These are phyloP conservation scores for Lutraria lutraria DNA, from an alignment of 2,888 invertebrate genomes.

Conservation along the genomic window DNA sequence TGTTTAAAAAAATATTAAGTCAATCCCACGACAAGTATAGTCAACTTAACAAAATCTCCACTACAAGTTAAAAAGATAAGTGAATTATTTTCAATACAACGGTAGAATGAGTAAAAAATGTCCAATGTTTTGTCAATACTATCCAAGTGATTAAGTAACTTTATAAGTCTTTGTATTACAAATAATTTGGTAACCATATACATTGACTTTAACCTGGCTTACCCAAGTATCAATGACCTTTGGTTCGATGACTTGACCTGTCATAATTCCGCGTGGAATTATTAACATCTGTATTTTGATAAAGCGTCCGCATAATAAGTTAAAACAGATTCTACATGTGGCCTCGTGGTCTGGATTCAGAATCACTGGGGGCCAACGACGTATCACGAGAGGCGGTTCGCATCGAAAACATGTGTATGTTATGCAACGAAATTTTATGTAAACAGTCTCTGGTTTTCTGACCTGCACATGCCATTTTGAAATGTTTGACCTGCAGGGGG, in stretches of 20 bases:
- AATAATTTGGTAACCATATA: constrained; percentile 47
- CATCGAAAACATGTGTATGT: no score
- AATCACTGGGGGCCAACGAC: no score
- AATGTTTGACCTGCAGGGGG: no score
- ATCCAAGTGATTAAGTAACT: neutral
- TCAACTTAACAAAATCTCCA: neutral
- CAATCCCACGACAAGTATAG: neutral
- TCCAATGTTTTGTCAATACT: neutral
- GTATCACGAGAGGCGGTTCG: no score
- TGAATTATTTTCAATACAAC: neutral
- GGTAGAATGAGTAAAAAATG: neutral
- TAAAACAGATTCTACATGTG: no score
- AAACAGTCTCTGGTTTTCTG: no score
- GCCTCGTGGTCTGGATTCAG: no score
- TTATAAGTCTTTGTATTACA: constrained; percentile 1
- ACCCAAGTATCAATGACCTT: neutral
- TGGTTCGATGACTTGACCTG: neutral
- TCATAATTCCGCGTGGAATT: neutral
- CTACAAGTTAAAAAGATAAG: neutral
- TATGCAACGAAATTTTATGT: no score
- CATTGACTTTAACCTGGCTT: constrained; percentile 29
- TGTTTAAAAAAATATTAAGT: no score
- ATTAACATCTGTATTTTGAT: no score
- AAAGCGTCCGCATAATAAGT: no score
- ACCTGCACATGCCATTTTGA: no score